phyloP scores from a whole-genome alignment of 2,113 vertebrate genomes.

The Pomatorhinus ruficollis region DNA sequence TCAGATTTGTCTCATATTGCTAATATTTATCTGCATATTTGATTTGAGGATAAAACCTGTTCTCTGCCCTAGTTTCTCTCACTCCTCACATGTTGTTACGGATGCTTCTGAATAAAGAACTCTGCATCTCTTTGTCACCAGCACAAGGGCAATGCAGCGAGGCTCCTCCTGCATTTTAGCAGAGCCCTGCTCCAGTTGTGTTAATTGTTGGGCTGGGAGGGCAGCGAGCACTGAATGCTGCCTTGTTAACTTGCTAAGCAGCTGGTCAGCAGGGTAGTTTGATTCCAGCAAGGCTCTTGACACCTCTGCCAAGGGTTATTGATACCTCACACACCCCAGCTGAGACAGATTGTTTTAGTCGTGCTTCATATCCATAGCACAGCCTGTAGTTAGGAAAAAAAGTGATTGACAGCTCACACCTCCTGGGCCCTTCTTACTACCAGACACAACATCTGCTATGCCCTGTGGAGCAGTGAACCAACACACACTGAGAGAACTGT shows the following conservation, averaged over 20 bases:
- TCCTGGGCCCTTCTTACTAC: slow-evolving; percentile 86
- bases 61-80: not conserved
- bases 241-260: slow-evolving; percentile 84
- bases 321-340: slow-evolving; percentile 82
- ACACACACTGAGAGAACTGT: slow-evolving; percentile 80
- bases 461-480: slow-evolving; percentile 86
- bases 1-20: not conserved
- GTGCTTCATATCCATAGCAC: slow-evolving; percentile 78
- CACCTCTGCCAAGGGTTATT: slow-evolving; percentile 84
- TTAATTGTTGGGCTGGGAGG: slow-evolving; percentile 74
- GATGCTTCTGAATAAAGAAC: slow-evolving; percentile 29
- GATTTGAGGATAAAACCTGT: not conserved
- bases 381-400: slow-evolving; percentile 77
- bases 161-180: slow-evolving; percentile 50
- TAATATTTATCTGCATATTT: not conserved
- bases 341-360: slow-evolving; percentile 83
- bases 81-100: not conserved
- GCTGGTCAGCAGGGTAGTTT: slow-evolving; percentile 83
- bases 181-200: slow-evolving; percentile 73
- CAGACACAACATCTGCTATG: slow-evolving; percentile 87
- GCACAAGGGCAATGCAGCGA: not conserved
- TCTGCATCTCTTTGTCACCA: slow-evolving; percentile 18
- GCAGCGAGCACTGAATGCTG: slow-evolving; percentile 54
- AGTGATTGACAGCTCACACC: slow-evolving; percentile 86
- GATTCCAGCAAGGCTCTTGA: slow-evolving; percentile 81